Evolutionary conservation across 2,113 vertebrate species (phyloP), one percentile per base, ranked within the genome.

Genomic region (Daboia siamensis): DNA sequence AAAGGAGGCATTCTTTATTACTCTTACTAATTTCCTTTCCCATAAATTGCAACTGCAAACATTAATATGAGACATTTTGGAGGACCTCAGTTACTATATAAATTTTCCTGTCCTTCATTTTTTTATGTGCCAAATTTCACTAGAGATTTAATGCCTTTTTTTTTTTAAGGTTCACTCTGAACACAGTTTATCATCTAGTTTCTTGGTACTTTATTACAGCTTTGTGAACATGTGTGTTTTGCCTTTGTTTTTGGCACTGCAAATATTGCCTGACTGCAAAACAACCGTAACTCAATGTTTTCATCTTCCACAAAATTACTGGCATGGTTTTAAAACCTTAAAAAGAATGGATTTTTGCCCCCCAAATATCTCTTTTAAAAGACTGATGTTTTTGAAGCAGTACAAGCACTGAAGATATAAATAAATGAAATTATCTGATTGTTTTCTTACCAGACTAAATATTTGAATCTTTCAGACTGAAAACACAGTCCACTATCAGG

Each of bases 121-220:
- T 44, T 44, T 7, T 80, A n/a, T 39, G 21, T 86, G 86, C 26
- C 11, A 91, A 20, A 39, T 94, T 90, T 93, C 51, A 89, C 0
- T 69, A 86, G 54, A 93, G 26, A 94, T 94, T 91, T 93, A 93
- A 88, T 90, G 93, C 92, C 59, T 54, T 91, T 95, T 57, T 95
- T 57, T 92, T 87, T 0, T 92, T 85, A 89, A 89, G 46, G 84
- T 69, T 95, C 88, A 88, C 44, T 86, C 39, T 0, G 1, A 48
- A 48, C 51, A 89, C 3, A 24, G 46, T 89, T 92, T 90, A 90
- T 54, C 21, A 86, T 89, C 7, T 3, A 48, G 20, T 39, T 24
- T 86, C 51, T 89, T 94, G 21, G 29, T 92, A 51, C 86, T 94
- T 93, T 93, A 92, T 24, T 93, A 48, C 23, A 94, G 56, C 13